Evolutionary conservation across 2,113 vertebrate genomes (phyloP).

Genomic region (Stictonetta naevosa): DNA sequence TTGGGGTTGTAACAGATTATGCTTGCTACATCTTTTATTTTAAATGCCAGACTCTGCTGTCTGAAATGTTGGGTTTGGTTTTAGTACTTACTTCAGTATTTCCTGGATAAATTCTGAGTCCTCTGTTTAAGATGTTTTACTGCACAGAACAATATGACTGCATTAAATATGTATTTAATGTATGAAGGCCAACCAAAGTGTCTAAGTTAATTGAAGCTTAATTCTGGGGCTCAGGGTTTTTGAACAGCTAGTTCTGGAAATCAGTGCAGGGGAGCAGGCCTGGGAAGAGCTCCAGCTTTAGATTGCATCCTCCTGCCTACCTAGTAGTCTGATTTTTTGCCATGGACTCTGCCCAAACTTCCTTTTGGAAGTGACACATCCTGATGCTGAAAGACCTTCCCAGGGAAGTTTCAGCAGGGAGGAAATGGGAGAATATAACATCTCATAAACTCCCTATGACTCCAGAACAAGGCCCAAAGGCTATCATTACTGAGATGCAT

Average conservation of each 20-base stretch:
- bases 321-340: neutral
- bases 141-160: neutral
- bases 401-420: slow-evolving; percentile 20
- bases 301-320: neutral
- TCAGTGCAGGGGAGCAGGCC: accelerated
- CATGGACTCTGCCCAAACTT: neutral
- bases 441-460: slow-evolving; percentile 58
- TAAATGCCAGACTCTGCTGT: neutral
- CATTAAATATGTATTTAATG: neutral
- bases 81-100: neutral
- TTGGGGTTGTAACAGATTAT: neutral
- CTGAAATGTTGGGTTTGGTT: neutral
- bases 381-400: slow-evolving; percentile 1
- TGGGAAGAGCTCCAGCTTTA: neutral
- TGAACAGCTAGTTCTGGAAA: neutral
- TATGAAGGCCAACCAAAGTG: neutral
- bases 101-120: neutral
- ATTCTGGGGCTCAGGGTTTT: neutral
- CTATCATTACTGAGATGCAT: slow-evolving; percentile 39
- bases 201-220: neutral
- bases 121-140: neutral
- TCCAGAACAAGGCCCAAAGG: slow-evolving; percentile 55
- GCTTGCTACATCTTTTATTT: neutral
- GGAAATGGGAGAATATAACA: slow-evolving; percentile 51
- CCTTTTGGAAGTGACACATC: slow-evolving; percentile 25